phyloP scores from a whole-genome alignment of 2,888 invertebrate genomes.

The Pycnomerus fuliginosus region DNA sequence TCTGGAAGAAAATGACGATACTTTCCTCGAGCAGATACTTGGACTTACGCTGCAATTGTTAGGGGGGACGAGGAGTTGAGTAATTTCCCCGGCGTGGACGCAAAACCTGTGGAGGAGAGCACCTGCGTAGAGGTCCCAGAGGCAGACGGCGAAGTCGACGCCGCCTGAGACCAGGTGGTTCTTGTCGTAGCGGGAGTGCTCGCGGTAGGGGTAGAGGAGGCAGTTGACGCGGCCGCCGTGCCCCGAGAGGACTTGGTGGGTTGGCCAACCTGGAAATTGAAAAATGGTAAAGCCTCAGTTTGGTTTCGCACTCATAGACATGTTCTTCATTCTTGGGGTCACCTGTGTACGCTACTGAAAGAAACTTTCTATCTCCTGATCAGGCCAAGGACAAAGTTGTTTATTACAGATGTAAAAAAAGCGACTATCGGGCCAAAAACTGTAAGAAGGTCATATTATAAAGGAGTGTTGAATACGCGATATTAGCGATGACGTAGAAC shows the following conservation, averaged over 20 bases:
- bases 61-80: conserved; percentile 92
- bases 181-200: conserved; percentile 85
- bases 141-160: conserved; percentile 94
- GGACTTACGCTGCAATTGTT: conserved; percentile 78
- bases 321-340: too few species aligned
- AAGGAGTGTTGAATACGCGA: too few species aligned
- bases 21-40: neutral
- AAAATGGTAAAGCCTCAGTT: too few species aligned
- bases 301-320: too few species aligned
- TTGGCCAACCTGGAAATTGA: conserved; percentile 73
- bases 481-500: too few species aligned
- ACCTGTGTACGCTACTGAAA: too few species aligned
- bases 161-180: conserved; percentile 93
- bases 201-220: conserved; percentile 90
- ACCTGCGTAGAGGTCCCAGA: conserved; percentile 94
- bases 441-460: too few species aligned
- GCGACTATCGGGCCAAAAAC: too few species aligned
- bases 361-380: too few species aligned
- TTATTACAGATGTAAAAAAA: too few species aligned
- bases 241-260: conserved; percentile 82
- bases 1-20: conserved; percentile 11
- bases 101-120: conserved; percentile 90
- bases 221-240: conserved; percentile 95
- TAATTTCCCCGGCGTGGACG: conserved; percentile 97
- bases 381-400: too few species aligned